Evolutionary conservation across 2,888 invertebrate genomes (phyloP).

Genomic region (Germaria angustata): DNA sequence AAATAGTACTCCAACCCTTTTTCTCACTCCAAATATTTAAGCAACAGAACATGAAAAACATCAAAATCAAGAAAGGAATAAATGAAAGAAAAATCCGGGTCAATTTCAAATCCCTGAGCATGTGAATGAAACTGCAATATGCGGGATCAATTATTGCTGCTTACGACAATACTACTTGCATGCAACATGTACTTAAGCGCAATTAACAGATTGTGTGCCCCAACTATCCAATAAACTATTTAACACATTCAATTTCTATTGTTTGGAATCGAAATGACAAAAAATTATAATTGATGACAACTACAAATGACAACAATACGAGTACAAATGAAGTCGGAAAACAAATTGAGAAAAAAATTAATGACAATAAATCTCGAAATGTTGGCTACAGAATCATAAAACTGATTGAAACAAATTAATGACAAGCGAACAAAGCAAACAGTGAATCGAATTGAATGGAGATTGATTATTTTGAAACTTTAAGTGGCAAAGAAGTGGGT

Average conservation of each 20-base stretch:
- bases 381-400: conserved; percentile 41
- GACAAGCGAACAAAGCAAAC: background rate
- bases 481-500: conserved; percentile 37
- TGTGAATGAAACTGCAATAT: background rate
- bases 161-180: background rate
- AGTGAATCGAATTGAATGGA: conserved; percentile 36
- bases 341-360: conserved; percentile 57
- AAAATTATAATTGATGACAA: conserved; percentile 62
- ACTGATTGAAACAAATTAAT: conserved; percentile 47
- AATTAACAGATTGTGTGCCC: background rate
- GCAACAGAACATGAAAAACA: background rate
- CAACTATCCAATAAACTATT: conserved; percentile 3
- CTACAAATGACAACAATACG: conserved; percentile 58
- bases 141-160: conserved; percentile 34
- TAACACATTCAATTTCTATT: conserved; percentile 14
- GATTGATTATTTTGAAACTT: conserved; percentile 9
- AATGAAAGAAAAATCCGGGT: conserved; percentile 28
- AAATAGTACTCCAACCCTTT: background rate
- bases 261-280: background rate
- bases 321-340: conserved; percentile 3
- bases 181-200: background rate
- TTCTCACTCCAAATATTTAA: background rate
- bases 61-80: background rate
- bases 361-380: conserved; percentile 52
- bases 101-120: background rate